Base-by-base conservation (phyloP, 2,888 invertebrate genomes). In the Cistogaster globosa region DNA sequence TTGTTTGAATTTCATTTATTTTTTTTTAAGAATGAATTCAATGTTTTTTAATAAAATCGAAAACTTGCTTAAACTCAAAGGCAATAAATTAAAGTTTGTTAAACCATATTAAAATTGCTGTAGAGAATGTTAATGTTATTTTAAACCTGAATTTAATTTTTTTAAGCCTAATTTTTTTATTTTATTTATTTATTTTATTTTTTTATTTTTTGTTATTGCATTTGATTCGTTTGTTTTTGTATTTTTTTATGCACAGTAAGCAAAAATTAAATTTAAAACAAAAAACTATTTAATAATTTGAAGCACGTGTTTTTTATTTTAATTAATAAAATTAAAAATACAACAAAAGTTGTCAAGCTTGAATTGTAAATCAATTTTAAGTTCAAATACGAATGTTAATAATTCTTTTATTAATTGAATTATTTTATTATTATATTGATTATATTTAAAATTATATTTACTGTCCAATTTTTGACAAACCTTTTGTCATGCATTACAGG, bases 251-350 rank as follows among this genome's bases (percentile, higher is more conserved):
- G 51, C 51, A 12, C 26, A 26, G 1, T 26, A 26, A 26, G 32
- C 32, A 32, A 32, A 5, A 60, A 53, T 42, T 51, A 58, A 26
- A 48, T 12, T 0, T 26, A 32, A 45, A 3, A 48, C 20, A 0
- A 16, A 80, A 26, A 32, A 36, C 26, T 45, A 60, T 60, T 81
- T 81, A 45, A 48, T 9, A 32, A 78, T 78, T 78, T 32, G 32
- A 78, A 32, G 45, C 78, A 78, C 78, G 63, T 78, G 42, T 32
- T n/a, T 55, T 69, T 9, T 36, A n/a, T 38, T 55, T 55, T 18
- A 8, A 12, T 0, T 38, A 53, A n/a, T 11, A 26, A 67, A 67
- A 14, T 36, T 45, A 45, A 71, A 22, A 58, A 58, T 5, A 4
- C 14, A 55, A 55, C 6, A 32, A 78, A 62, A 69, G 60, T 57